Base-by-base conservation (phyloP, 2,113 vertebrate genomes). In the Ceuthmochares aereus region DNA sequence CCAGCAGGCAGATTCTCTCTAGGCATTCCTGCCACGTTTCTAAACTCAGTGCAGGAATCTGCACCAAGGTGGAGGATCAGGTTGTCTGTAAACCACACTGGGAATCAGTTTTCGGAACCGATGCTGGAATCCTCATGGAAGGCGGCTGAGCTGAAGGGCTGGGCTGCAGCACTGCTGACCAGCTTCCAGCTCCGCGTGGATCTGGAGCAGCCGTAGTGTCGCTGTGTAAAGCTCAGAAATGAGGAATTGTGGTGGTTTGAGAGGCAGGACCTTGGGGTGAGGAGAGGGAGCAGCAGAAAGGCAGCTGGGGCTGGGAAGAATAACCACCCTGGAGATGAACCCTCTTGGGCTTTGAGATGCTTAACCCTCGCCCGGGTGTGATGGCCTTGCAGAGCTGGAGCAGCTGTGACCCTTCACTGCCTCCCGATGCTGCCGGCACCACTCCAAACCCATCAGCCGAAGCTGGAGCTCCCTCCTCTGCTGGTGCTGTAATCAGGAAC, bases 101-200 rank as follows among this genome's bases (percentile, higher is more conserved):
- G 66, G 55, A 7, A 1, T 4, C 5, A 2, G 15, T 27, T 52
- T 4, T 9, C 40, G 3, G 64, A 0, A 2, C 27, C 4, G 37
- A 21, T 5, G 36, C 75, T 2, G 11, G 16, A 42, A 55, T 36
- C 62, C 21, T 14, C 2, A 1, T 2, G 68, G 68, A 32, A 17
- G 54, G 62, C 36, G 14, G 18, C 12, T 13, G 4, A 26, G 67
- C 51, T 2, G 0, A 34, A 16, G 62, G 52, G 54, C 14, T 0
- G 3, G 70, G 40, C 7, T 4, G 42, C 58, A 43, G 88, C 52
- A 2, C 27, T 13, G 2, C 36, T 13, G 58, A 16, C 58, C 4
- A 14, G 36, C 23, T 51, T 13, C 73, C 56, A 42, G 0, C 36
- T 16, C 8, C 1, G 21, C 26, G 84, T 0, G 23, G 32, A 2